A percentile compares a stretch with the other conserved stretches of the same genome.
phyloP scores from a whole-genome alignment of 2,113 vertebrate genomes.

The Silurus glanis region DNA sequence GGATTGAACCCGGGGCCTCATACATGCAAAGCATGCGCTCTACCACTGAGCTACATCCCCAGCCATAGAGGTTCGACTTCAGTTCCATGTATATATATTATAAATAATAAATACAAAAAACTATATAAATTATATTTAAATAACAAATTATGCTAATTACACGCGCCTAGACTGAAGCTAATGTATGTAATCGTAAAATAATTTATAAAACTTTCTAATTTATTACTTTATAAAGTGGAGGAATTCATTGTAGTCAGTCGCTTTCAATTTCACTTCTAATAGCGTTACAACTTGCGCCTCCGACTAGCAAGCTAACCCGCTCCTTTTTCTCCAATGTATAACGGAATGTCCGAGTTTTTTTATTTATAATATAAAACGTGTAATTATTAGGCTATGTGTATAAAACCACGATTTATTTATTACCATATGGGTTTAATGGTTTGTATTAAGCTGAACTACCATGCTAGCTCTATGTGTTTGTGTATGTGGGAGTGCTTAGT shows the following conservation, averaged over 20 bases:
- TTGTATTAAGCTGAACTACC: not conserved
- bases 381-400: not conserved
- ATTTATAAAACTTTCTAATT: not conserved
- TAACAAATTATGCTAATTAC: not conserved
- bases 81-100: fast-evolving
- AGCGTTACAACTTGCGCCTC: not conserved
- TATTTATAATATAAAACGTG: not conserved
- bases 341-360: too few relatives aligned
- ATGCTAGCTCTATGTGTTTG: not conserved
- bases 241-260: not conserved
- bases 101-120: not conserved
- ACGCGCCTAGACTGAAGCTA: not conserved
- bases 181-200: not conserved
- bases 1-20: constrained; percentile 68
- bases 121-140: not conserved
- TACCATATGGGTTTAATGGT: not conserved
- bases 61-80: fast-evolving
- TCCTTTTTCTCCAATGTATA: not conserved
- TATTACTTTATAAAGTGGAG: not conserved
- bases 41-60: constrained; percentile 68
- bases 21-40: constrained; percentile 69
- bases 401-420: not conserved
- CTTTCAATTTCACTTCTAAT: not conserved
- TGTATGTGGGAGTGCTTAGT: not conserved
- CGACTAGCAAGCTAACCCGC: not conserved